Percentiles rank a stretch among this genome's conserved stretches.
phyloP scores from a whole-genome alignment of 2,888 invertebrate species.

The Syrista parreyssii region DNA sequence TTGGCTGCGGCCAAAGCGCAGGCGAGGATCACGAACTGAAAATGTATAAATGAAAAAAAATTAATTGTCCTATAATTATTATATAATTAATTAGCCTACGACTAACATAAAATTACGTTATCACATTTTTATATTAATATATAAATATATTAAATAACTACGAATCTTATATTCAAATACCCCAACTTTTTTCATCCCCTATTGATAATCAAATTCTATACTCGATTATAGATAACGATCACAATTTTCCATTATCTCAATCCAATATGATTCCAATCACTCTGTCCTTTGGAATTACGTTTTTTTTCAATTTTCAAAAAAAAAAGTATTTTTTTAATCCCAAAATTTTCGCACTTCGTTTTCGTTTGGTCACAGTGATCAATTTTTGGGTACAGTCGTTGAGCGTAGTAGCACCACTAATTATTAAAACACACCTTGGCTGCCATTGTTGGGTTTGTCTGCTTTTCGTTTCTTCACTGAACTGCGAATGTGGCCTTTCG shows the following conservation, averaged over 20 bases:
- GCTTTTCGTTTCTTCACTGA: not conserved
- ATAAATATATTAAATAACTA: not conserved
- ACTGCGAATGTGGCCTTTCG: not conserved
- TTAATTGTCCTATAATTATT: not conserved
- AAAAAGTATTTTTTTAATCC: not conserved
- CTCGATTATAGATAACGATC: too few species aligned
- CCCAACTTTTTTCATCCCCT: not conserved
- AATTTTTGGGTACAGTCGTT: not conserved
- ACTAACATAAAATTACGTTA: not conserved
- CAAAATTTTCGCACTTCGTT: not conserved
- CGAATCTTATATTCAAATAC: not conserved
- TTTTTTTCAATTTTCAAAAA: not conserved
- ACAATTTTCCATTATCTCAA: not conserved
- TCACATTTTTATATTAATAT: not conserved
- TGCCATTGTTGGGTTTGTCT: not conserved
- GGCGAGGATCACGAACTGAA: conserved; percentile 48
- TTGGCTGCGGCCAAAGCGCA: conserved; percentile 53
- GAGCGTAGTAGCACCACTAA: not conserved
- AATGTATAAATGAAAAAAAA: not conserved
- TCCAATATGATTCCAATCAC: not conserved
- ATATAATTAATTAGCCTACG: not conserved
- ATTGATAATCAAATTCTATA: not conserved
- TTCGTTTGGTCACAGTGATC: not conserved
- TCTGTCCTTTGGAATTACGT: not conserved
- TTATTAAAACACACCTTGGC: not conserved